These are phyloP conservation scores for Drosophila nr. perissopoda DNA, from an alignment of 2,888 invertebrate genomes.

Conservation along the genomic window DNA sequence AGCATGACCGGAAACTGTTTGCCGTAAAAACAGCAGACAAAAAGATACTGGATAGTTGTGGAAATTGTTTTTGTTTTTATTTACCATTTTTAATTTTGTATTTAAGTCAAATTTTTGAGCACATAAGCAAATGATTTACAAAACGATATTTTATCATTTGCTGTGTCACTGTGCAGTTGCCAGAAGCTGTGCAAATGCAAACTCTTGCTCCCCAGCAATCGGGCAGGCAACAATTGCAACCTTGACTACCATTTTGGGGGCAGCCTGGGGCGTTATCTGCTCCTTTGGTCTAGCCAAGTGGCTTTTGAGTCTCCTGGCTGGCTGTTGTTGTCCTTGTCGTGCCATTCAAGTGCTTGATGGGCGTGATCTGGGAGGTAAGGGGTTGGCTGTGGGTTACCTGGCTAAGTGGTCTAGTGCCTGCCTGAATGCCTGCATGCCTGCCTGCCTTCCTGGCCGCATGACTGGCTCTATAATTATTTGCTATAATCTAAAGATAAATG, in stretches of 20 bases:
- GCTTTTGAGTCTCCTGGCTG: conserved; percentile 59
- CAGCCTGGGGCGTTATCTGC: conserved; percentile 28
- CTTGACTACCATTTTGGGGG: conserved; percentile 65
- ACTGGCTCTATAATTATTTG: conserved; percentile 70
- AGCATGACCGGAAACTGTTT: neutral
- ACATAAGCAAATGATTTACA: neutral
- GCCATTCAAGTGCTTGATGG: conserved; percentile 58
- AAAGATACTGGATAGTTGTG: neutral
- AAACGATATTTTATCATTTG: neutral
- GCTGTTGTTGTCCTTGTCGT: conserved; percentile 32
- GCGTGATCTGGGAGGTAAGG: conserved; percentile 18
- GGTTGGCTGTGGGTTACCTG: conserved; percentile 26
- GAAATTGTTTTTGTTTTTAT: neutral
- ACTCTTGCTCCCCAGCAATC: conserved; percentile 22
- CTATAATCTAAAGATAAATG: conserved; percentile 76
- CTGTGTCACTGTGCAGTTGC: conserved; percentile 32
- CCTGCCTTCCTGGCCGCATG: conserved; percentile 14
- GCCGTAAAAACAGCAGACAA: neutral
- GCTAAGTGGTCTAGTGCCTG: conserved; percentile 8
- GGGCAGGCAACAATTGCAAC: conserved; percentile 69
- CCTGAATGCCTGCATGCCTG: conserved; percentile 4
- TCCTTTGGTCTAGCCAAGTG: conserved; percentile 63
- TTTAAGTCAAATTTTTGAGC: neutral
- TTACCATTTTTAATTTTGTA: neutral
- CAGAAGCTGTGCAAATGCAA: conserved; percentile 25